Evolutionary conservation across 2,113 vertebrate genomes (phyloP).

Genomic region (Porphyrio hochstetteri): DNA sequence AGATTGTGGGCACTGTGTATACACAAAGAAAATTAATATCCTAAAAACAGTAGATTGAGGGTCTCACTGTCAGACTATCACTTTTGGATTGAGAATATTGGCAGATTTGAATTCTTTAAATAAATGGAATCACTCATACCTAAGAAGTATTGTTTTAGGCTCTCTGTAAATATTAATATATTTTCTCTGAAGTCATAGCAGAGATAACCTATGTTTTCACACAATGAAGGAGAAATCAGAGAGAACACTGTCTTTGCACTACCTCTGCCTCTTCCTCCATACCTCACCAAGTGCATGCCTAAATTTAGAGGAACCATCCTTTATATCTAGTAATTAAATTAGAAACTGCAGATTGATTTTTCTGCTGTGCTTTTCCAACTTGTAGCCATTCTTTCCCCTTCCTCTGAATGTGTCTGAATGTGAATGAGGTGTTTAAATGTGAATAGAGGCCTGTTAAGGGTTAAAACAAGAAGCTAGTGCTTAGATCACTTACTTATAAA

Average conservation of each 20-base stretch:
- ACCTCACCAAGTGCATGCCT: not conserved
- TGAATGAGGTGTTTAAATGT: not conserved
- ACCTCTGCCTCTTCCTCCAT: not conserved
- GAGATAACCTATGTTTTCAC: not conserved
- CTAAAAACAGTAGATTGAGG: not conserved
- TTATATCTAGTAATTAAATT: not conserved
- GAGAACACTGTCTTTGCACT: not conserved
- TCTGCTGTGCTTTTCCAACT: not conserved
- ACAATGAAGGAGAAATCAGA: not conserved
- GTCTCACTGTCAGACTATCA: not conserved
- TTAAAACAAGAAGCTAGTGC: not conserved
- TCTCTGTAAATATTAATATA: not conserved
- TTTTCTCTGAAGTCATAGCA: not conserved
- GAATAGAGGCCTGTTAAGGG: not conserved
- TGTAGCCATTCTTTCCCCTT: not conserved
- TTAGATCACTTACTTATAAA: not conserved
- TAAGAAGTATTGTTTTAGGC: not conserved
- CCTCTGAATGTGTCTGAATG: not conserved
- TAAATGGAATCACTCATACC: not conserved
- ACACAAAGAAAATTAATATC: not conserved
- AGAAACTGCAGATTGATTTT: not conserved
- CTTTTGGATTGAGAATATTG: not conserved
- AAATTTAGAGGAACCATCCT: not conserved
- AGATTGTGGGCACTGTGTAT: not conserved
- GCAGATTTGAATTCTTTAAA: not conserved